Base-by-base conservation (phyloP, 2,797 vertebrate genomes). In the Rallus crepitans region DNA sequence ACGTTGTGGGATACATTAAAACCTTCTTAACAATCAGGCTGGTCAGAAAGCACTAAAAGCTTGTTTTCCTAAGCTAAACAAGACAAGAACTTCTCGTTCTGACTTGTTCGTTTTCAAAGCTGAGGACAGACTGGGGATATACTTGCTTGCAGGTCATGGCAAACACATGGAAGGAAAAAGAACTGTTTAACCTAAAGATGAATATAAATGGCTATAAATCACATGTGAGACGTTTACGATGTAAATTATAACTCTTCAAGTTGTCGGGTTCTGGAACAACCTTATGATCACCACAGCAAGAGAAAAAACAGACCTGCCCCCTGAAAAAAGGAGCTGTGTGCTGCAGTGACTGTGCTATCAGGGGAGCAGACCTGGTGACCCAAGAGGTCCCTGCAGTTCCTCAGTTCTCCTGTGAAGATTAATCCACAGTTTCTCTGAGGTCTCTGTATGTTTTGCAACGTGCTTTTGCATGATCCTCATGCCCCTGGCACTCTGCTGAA, bases 41-140 rank as follows among this genome's bases (percentile, higher is more conserved):
- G n/a, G 48, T 71, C 68, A 60, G 24, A 70, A 89, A 87, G 78
- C 68, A 77, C 84, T 79, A 59, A 65, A 80, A 87, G 56, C 20
- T 94, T 94, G 78, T 82, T 94, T 91, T 82, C 82, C 82, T 95
- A 89, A 89, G 68, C 60, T 82, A 57, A 89, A 82, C 33, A 82
- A 63, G 80, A 65, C 86, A 71, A 94, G 81, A 93, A 91, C 64
- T 64, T 91, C 93, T 93, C 0, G 61, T 96, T 80, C 82, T 68
- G 87, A 85, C 79, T 94, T 95, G 89, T 23, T 94, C 20, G 9
- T 64, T 93, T 89, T 82, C 85, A 89, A 80, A 94, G 87, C 85
- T 53, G 64, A 87, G 89, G 87, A 70, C 68, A 91, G 69, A 77
- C 42, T 82, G 48, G 25, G 21, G 56, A 80, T 88, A 20, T 5